Conservation (phyloP, 2,113 vertebrate genomes). For the Epinephelus fuscoguttatus region DNA sequence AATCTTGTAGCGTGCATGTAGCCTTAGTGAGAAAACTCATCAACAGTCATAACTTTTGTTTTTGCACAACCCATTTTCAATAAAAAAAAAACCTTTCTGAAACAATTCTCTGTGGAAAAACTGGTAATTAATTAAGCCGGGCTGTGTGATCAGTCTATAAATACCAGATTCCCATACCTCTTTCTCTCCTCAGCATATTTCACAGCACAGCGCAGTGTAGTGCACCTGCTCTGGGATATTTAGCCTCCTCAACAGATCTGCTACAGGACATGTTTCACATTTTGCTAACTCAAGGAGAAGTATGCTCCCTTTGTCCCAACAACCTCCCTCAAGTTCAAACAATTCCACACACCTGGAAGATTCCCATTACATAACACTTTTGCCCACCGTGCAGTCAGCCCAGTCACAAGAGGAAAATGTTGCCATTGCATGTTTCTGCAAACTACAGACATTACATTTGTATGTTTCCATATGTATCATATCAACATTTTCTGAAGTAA, state of each 20-base stretch:
- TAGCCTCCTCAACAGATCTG: constrained; percentile 44
- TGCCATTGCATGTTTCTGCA: no score
- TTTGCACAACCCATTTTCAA: constrained; percentile 75
- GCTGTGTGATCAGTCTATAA: constrained; percentile 58
- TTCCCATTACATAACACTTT: not conserved
- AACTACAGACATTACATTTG: no score
- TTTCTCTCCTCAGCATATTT: constrained; percentile 33
- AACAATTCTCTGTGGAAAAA: constrained; percentile 57
- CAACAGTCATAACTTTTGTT: constrained; percentile 68
- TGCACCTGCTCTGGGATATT: constrained; percentile 55
- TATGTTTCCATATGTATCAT: no score
- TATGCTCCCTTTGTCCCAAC: not conserved
- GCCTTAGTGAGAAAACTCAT: constrained; percentile 60
- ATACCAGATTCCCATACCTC: constrained; percentile 39
- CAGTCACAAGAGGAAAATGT: no score
- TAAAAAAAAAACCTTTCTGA: constrained; percentile 58
- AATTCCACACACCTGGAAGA: constrained; percentile 15
- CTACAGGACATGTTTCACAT: constrained; percentile 15
- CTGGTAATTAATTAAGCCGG: constrained; percentile 67
- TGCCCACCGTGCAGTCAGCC: not conserved
- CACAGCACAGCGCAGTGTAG: not conserved
- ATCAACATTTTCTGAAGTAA: no score
- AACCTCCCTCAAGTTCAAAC: not conserved
- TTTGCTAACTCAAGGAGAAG: constrained; percentile 17
- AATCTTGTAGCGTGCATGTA: constrained; percentile 60